These are phyloP conservation scores for Rhagoletis zephyria DNA, from an alignment of 1,140 invertebrate genomes.

Conservation along the genomic window DNA sequence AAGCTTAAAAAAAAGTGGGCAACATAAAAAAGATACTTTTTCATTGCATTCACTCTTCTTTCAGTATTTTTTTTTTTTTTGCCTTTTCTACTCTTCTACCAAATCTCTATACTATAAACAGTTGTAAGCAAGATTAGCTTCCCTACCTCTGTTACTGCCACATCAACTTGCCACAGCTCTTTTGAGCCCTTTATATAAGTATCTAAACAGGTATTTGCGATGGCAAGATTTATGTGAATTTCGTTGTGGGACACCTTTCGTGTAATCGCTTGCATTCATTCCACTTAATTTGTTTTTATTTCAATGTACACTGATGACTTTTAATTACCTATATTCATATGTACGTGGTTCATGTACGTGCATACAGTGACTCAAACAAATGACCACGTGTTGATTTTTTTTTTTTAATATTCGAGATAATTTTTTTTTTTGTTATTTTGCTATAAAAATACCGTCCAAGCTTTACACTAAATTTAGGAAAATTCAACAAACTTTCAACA, in stretches of 20 bases:
- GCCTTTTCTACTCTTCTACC: not conserved
- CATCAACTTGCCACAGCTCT: not conserved
- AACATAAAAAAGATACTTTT: not conserved
- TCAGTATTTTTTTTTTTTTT: not conserved
- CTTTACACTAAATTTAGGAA: too few species aligned
- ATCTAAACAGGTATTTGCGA: not conserved
- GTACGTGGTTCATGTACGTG: too few species aligned
- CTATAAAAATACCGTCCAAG: too few species aligned
- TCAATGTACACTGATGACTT: not conserved
- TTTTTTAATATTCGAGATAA: too few species aligned
- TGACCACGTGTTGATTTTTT: too few species aligned
- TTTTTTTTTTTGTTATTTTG: too few species aligned
- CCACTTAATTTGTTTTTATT: not conserved
- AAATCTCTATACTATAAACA: not conserved
- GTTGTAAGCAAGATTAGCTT: constrained; percentile 21
- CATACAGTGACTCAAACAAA: too few species aligned
- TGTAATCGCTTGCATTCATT: not conserved
- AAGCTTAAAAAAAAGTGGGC: not conserved
- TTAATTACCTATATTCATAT: not conserved
- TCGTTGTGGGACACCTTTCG: not conserved
- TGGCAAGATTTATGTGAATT: constrained; percentile 1
- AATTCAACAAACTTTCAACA: too few species aligned
- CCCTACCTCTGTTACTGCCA: not conserved
- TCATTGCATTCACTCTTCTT: not conserved
- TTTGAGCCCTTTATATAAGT: not conserved